Evolutionary conservation across 2,888 invertebrate species (phyloP).

Genomic region (Mimas tiliae): DNA sequence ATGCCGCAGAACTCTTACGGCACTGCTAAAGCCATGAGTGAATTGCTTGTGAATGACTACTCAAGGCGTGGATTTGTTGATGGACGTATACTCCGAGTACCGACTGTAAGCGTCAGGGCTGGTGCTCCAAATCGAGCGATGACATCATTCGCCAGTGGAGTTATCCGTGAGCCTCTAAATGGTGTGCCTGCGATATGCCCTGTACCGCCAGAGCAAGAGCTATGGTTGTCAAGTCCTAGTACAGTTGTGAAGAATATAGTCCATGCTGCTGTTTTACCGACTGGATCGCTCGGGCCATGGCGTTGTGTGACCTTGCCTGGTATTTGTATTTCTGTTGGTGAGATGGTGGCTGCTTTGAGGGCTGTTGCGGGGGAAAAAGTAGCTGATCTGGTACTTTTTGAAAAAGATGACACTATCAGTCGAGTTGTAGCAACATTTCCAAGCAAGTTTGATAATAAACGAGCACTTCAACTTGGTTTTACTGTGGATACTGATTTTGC

Average conservation of each 20-base stretch:
- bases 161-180: slow-evolving; percentile 58
- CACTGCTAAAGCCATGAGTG: slow-evolving; percentile 58
- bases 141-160: slow-evolving; percentile 61
- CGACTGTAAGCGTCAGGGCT: slow-evolving; percentile 58
- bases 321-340: slow-evolving; percentile 47
- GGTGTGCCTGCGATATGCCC: slow-evolving; percentile 50
- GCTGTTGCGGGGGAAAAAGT: slow-evolving; percentile 50
- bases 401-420: slow-evolving; percentile 47
- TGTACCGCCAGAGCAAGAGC: slow-evolving; percentile 43
- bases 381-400: slow-evolving; percentile 47
- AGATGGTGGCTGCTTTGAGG: slow-evolving; percentile 51
- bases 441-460: slow-evolving; percentile 46
- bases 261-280: slow-evolving; percentile 47
- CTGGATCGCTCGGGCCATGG: slow-evolving; percentile 43
- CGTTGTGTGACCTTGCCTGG: slow-evolving; percentile 57
- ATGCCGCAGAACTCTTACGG: slow-evolving; percentile 62
- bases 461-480: slow-evolving; percentile 55
- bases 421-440: slow-evolving; percentile 54
- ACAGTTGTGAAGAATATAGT: slow-evolving; percentile 54
- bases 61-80: slow-evolving; percentile 56
- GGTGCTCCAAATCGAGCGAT: slow-evolving; percentile 60
- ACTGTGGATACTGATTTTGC: slow-evolving; percentile 49
- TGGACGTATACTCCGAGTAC: slow-evolving; percentile 54
- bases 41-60: slow-evolving; percentile 59
- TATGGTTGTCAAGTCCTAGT: slow-evolving; percentile 58